Percentiles rank a stretch among this genome's conserved stretches.
phyloP scores from a whole-genome alignment of 1,140 invertebrate genomes.

The Steinernema khuongi region DNA sequence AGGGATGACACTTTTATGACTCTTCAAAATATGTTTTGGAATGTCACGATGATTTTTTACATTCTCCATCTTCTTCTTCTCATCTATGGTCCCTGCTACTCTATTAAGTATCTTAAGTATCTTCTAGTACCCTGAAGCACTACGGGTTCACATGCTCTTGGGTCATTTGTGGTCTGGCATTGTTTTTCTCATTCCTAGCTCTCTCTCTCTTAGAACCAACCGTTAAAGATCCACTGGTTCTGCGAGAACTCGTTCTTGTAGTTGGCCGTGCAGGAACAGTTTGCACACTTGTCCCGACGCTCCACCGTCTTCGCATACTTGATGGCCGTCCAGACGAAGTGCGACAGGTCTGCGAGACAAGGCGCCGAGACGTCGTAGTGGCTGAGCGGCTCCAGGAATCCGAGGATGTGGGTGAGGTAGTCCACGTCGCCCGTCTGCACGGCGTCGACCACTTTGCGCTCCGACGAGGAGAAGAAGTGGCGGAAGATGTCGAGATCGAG shows the following conservation, averaged over 20 bases:
- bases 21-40: too few species aligned
- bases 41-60: too few species aligned
- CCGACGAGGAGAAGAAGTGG: conserved; percentile 40
- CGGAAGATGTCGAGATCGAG: conserved; percentile 55
- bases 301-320: conserved; percentile 53
- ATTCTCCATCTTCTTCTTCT: too few species aligned
- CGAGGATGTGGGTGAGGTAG: conserved; percentile 40
- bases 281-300: conserved; percentile 42
- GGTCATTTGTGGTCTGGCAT: too few species aligned
- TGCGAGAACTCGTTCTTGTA: conserved; percentile 45
- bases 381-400: conserved; percentile 50
- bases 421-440: conserved; percentile 31
- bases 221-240: conserved; percentile 57
- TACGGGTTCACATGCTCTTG: too few species aligned
- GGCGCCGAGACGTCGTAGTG: conserved; percentile 54
- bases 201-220: conserved; percentile 22
- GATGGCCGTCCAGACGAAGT: conserved; percentile 55
- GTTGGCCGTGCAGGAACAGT: conserved; percentile 49
- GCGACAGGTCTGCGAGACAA: conserved; percentile 49
- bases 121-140: too few species aligned
- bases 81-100: too few species aligned
- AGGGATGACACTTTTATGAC: too few species aligned
- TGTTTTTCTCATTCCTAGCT: too few species aligned
- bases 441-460: conserved; percentile 6
- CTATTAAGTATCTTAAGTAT: too few species aligned